Evolutionary conservation across 2,797 vertebrate genomes (phyloP).

Genomic region (Parambassis ranga): DNA sequence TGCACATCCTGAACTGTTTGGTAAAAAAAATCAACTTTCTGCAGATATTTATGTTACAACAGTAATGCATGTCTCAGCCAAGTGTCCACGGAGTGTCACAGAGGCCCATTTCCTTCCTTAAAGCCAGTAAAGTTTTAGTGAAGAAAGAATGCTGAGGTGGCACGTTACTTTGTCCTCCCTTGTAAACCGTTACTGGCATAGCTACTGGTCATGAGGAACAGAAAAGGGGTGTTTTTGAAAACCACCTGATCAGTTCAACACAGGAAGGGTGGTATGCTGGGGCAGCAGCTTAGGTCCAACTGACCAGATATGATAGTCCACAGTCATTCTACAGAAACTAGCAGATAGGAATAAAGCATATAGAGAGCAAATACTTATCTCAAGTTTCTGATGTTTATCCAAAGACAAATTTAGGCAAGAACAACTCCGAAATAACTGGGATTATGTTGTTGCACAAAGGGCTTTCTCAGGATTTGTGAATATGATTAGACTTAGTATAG

Average conservation of each 20-base stretch:
- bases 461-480: neutral
- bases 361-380: neutral
- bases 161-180: conserved; percentile 64
- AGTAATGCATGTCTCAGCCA: conserved; percentile 17
- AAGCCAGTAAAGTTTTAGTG: conserved; percentile 63
- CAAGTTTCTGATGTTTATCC: neutral
- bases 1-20: too few species aligned
- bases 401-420: too few species aligned
- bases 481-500: neutral
- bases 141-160: conserved; percentile 71
- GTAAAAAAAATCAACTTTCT: neutral
- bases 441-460: too few species aligned
- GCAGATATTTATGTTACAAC: conserved; percentile 7
- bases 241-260: conserved; percentile 59
- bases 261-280: conserved; percentile 50
- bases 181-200: conserved; percentile 54
- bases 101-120: conserved; percentile 75
- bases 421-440: too few species aligned
- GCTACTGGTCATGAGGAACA: conserved; percentile 59
- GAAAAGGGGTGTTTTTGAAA: conserved; percentile 34
- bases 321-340: neutral
- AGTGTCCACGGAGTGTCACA: conserved; percentile 24
- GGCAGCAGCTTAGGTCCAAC: conserved; percentile 18
- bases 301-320: neutral
- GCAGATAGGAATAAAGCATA: neutral